phyloP scores from a whole-genome alignment of 2,113 vertebrate species.

The Percopsis transmontana region DNA sequence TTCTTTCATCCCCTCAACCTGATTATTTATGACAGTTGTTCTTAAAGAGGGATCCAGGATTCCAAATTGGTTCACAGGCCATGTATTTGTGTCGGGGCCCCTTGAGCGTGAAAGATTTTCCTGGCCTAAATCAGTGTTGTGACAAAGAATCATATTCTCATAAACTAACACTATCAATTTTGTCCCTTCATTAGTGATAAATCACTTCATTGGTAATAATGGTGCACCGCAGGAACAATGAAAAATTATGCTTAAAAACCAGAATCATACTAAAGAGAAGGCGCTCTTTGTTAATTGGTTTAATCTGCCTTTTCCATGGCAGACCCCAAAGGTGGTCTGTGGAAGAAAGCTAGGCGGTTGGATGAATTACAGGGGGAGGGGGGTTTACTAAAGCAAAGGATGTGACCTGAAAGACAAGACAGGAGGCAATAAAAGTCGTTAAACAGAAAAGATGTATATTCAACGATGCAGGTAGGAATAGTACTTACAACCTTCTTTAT shows the following conservation, averaged over 20 bases:
- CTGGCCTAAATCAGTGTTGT: neutral
- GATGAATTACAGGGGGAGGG: slow-evolving; percentile 39
- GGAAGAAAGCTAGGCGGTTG: slow-evolving; percentile 40
- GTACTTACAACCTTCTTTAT: too few species aligned
- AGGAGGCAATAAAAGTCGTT: slow-evolving; percentile 75
- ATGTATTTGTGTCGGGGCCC: neutral
- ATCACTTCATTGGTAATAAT: neutral
- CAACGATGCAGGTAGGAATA: slow-evolving; percentile 43
- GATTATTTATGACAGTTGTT: neutral
- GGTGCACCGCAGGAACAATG: neutral
- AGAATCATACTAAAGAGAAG: slow-evolving; percentile 57
- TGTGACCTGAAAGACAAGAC: slow-evolving; percentile 76
- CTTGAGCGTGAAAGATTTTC: neutral
- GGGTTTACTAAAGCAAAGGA: slow-evolving; percentile 80
- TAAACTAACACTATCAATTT: neutral
- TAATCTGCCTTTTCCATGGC: slow-evolving; percentile 74
- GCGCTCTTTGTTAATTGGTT: slow-evolving; percentile 81
- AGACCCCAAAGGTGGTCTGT: slow-evolving; percentile 75
- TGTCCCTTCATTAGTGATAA: slow-evolving; percentile 22
- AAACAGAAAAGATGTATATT: slow-evolving; percentile 8
- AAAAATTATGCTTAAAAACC: neutral
- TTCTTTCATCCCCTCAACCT: neutral
- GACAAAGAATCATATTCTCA: too few species aligned
- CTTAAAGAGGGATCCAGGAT: neutral
- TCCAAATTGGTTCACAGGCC: neutral